Base-by-base conservation (phyloP, 2,113 vertebrate genomes). In the Syngnathus floridae region DNA sequence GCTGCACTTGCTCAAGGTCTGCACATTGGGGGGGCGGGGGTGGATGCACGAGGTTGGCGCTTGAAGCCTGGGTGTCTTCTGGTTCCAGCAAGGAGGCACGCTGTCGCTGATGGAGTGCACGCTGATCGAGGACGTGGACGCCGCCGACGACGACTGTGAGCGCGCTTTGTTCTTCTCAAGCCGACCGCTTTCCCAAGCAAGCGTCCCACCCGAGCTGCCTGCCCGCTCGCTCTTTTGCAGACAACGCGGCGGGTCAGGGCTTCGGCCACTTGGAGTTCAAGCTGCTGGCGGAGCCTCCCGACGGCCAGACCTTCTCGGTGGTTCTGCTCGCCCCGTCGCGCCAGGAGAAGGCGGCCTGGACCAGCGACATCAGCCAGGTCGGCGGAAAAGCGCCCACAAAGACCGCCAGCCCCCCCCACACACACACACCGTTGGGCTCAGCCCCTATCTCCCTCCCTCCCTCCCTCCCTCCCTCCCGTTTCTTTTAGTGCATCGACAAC, bases 341-440 rank as follows among this genome's bases (percentile, higher is more conserved):
- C 8, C 96, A 98, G 78, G 96, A 98, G 74, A 98, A 98, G 66
- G 96, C 95, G 0, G 95, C 94, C 0, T 98, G 96, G 96, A 98
- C 92, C 71, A 98, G 95, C 1, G 96, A 98, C 80, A 95, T 98
- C 86, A 98, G 96, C 75, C 96, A 98, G 94, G 95, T 98, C 77
- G 69, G 43, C 9, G 21, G 21, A 41, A 49, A 2, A 31, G 26
- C 26, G 26, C 26, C 26, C 26, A 31, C 26, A 31, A 31, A 31
- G 26, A 31, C 3, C 26, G 26, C 26, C 26, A 3, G 26, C 26
- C 26, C 26, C 26, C 26, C 26, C 26, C 26, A 1, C 22, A 22
- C 22, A 22, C 22, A 22, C 22, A 22, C 26, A 3, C 3, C 26
- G 26, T 31, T 31, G 26, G 26, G 26, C 26, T 31, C 26, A 31